phyloP scores from a whole-genome alignment of 2,888 invertebrate species.

The Nyleta sp. region DNA sequence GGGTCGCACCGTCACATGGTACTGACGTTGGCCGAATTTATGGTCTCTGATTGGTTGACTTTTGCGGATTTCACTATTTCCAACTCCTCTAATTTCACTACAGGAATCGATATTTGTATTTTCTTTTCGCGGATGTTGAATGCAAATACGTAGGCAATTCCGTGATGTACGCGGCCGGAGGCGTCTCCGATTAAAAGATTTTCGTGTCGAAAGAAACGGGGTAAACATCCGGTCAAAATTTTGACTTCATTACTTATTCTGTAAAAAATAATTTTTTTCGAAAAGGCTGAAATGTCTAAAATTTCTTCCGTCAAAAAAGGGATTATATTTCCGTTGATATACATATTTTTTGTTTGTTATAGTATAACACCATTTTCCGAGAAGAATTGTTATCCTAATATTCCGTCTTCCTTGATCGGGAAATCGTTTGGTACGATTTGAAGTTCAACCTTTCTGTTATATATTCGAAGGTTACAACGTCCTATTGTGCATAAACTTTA shows the following conservation, averaged over 20 bases:
- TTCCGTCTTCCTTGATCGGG: background rate
- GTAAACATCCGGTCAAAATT: background rate
- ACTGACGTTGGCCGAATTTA: too few relatives aligned
- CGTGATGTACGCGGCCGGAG: background rate
- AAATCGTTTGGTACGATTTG: background rate
- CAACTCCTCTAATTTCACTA: background rate
- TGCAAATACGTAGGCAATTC: background rate
- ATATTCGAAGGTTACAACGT: background rate
- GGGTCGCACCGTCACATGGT: too few relatives aligned
- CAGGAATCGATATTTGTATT: background rate
- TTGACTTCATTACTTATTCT: background rate
- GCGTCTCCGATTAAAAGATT: background rate
- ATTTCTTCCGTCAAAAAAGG: background rate
- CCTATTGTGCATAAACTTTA: background rate
- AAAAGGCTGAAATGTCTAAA: background rate
- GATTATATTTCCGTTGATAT: background rate
- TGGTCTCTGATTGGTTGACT: too few relatives aligned
- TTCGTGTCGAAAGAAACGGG: background rate
- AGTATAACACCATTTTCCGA: background rate
- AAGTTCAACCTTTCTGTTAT: background rate
- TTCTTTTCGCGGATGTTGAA: background rate
- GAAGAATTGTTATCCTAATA: background rate
- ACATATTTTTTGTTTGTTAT: background rate
- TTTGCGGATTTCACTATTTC: too few relatives aligned
- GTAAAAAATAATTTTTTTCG: background rate